These are phyloP conservation scores for Orycteropus afer DNA, from an alignment of 2,113 vertebrate species.

Conservation along the genomic window DNA sequence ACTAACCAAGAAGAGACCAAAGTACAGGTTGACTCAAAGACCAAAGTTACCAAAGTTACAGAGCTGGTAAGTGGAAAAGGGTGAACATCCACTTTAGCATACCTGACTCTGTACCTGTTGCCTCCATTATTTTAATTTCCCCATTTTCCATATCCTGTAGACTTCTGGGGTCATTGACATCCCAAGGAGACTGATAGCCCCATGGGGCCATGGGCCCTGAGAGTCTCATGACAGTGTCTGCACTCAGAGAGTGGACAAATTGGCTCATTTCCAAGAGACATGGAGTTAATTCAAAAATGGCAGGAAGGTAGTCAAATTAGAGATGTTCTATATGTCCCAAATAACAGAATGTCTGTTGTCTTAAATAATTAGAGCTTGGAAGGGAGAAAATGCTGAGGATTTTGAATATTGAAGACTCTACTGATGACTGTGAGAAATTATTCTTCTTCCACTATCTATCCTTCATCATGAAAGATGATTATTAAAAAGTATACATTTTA, in stretches of 20 bases:
- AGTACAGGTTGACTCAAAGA: not conserved
- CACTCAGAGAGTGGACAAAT: not conserved
- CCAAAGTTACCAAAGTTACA: too few species aligned
- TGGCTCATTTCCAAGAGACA: not conserved
- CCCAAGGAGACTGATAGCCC: not conserved
- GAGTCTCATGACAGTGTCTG: not conserved
- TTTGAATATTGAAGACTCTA: not conserved
- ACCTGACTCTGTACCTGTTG: not conserved
- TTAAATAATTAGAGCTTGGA: not conserved
- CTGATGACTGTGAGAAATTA: not conserved
- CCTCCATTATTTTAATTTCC: not conserved
- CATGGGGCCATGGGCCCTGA: not conserved
- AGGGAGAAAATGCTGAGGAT: not conserved
- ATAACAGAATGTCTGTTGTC: not conserved
- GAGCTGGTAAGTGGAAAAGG: too few species aligned
- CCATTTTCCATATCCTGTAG: not conserved
- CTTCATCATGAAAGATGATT: not conserved
- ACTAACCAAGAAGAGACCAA: not conserved
- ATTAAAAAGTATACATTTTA: not conserved
- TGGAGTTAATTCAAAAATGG: slow-evolving; percentile 19
- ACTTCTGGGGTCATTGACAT: not conserved
- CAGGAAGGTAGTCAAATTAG: not conserved
- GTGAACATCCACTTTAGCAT: not conserved
- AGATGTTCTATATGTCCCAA: not conserved
- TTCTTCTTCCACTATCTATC: not conserved